Percentiles rank a stretch among this genome's conserved stretches.
Evolutionary conservation across 2,113 vertebrate species (phyloP).

Genomic region (Podocnemis expansa): DNA sequence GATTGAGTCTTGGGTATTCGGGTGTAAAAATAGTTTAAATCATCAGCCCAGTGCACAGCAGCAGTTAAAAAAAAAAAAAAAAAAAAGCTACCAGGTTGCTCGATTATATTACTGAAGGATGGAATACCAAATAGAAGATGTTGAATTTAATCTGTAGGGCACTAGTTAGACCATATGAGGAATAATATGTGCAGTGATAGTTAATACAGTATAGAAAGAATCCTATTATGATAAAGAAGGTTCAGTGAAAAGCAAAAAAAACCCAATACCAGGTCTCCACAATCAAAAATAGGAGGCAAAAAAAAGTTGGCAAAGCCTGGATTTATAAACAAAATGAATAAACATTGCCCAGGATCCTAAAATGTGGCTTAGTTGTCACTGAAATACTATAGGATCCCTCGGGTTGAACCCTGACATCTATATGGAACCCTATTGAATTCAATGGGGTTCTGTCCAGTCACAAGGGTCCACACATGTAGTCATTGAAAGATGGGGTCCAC

Average conservation of each 20-base stretch:
- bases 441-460: fast-evolving
- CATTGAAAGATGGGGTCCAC: not conserved
- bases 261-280: not conserved
- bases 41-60: not conserved
- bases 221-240: not conserved
- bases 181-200: not conserved
- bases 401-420: not conserved
- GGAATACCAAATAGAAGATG: not conserved
- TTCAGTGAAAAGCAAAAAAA: not conserved
- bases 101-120: not conserved
- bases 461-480: not conserved
- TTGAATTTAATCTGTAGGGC: not conserved
- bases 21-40: slow-evolving; percentile 36
- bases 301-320: not conserved
- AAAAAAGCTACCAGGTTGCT: not conserved
- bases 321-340: not conserved
- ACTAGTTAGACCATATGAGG: not conserved
- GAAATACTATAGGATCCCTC: not conserved
- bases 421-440: not conserved
- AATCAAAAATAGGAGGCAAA: not conserved
- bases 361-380: not conserved
- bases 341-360: not conserved
- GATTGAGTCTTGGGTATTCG: slow-evolving; percentile 42
- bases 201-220: not conserved
- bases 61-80: no score